Evolutionary conservation across 2,888 invertebrate genomes (phyloP), one percentile per base, ranked within the genome.

Genomic region (Ormyrus pomaceus): DNA sequence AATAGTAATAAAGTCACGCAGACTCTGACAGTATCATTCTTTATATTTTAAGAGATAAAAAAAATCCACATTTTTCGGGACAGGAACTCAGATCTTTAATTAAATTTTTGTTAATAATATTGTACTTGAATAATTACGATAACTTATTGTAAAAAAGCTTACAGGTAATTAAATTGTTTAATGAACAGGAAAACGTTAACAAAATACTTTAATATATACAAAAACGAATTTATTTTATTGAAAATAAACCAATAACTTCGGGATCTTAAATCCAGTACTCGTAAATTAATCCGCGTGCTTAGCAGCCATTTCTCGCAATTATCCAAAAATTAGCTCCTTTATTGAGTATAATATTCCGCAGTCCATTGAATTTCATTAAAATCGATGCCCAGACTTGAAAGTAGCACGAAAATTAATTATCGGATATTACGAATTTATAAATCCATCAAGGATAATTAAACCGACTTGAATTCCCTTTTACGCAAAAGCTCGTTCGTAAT

Each of bases 301-400:
- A 56, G 8, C 56, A 56, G 56, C 10, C n/a, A 10, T 6, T 56
- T 56, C 11, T n/a, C n/a, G 56, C 3, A 56, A 56, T 56, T 6
- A 56, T 9, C 13, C 56, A 56, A 56, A 13, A 56, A 56, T 56
- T 56, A 56, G 34, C 34, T 56, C 56, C 5, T 11, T 13, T 56
- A 11, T 56, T 13, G 53, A 56, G 10, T 13, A n/a, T 56, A 56
- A 56, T 56, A 56, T 0, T 56, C 56, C n/a, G 11, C 5, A 56
- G n/a, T 56, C 11, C 56, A n/a, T 56, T 56, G 56, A 11, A n/a
- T 56, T 64, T 64, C 19, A 64, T 64, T 64, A 48, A 64, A 64
- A 45, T 64, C 64, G 10, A 64, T 64, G 10, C 1, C 6, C n/a
- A 53, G 8, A 53, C 11, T 56, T 56, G 56, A 56, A 56, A 56